Percentiles rank a stretch among this genome's conserved stretches.
phyloP scores from a whole-genome alignment of 1,140 invertebrate genomes.

The Cydia splendana region DNA sequence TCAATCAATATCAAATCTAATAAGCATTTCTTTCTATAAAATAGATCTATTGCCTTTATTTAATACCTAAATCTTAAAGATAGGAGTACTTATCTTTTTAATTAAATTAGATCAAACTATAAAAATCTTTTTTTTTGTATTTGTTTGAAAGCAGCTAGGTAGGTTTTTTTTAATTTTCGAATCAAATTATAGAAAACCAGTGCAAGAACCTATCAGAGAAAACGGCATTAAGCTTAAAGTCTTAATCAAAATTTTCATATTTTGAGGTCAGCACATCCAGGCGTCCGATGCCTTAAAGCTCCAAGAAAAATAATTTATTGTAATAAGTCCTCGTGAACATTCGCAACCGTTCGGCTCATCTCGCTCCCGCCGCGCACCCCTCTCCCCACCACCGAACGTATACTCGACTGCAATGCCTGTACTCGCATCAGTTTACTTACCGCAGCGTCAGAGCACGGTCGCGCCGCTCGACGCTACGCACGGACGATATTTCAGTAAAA shows the following conservation, averaged over 20 bases:
- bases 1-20: too few relatives aligned
- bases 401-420: conserved; percentile 74
- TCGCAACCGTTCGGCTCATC: conserved; percentile 73
- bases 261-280: conserved; percentile 49
- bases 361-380: conserved; percentile 52
- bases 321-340: conserved; percentile 77
- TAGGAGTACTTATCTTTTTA: too few relatives aligned
- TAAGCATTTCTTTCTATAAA: too few relatives aligned
- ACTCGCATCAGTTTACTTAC: conserved; percentile 69
- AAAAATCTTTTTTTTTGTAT: too few relatives aligned
- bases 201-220: too few relatives aligned
- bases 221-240: too few relatives aligned
- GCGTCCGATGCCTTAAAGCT: conserved; percentile 70
- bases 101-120: too few relatives aligned
- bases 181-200: too few relatives aligned
- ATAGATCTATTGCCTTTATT: too few relatives aligned
- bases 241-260: conserved; percentile 50
- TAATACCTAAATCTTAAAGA: too few relatives aligned
- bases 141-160: too few relatives aligned
- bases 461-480: conserved; percentile 66
- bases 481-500: conserved; percentile 63
- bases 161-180: too few relatives aligned
- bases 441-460: conserved; percentile 71
- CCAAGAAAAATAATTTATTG: conserved; percentile 76
- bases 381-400: conserved; percentile 54